Conservation (phyloP, 2,888 invertebrate genomes). For the Dryomyza anilis region DNA sequence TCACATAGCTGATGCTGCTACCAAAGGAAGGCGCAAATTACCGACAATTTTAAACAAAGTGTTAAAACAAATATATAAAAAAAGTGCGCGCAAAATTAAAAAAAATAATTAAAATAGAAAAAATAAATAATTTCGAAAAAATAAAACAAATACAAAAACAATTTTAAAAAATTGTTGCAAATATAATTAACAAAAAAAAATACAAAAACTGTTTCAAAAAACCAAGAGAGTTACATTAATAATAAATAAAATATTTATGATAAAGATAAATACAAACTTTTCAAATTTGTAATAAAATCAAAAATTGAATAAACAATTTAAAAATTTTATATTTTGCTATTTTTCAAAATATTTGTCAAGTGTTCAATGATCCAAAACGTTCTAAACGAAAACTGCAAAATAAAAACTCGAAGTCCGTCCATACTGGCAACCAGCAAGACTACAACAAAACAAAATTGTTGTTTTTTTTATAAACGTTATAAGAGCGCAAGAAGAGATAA, state of each 20-base stretch:
- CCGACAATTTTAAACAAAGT: conserved; percentile 8
- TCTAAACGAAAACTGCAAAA: too few species aligned
- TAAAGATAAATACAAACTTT: not conserved
- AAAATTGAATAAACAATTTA: not conserved
- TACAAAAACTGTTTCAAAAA: not conserved
- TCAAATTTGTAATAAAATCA: too few species aligned
- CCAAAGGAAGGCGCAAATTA: too few species aligned
- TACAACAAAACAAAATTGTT: not conserved
- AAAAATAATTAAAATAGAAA: conserved; percentile 12
- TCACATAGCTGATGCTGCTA: too few species aligned
- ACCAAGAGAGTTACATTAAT: too few species aligned
- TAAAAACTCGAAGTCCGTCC: too few species aligned
- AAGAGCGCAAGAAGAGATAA: too few species aligned
- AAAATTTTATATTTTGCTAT: too few species aligned
- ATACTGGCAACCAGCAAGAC: not conserved
- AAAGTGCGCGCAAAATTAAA: conserved; percentile 3
- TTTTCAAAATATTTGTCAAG: too few species aligned
- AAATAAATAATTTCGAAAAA: not conserved
- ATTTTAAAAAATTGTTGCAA: not conserved
- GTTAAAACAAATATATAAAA: conserved; percentile 7
- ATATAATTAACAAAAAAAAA: not conserved
- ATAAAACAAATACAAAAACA: not conserved
- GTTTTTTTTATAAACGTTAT: too few species aligned
- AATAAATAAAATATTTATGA: not conserved
- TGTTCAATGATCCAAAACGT: too few species aligned